Conservation (phyloP, 2,113 vertebrate species). For the Vimba vimba region DNA sequence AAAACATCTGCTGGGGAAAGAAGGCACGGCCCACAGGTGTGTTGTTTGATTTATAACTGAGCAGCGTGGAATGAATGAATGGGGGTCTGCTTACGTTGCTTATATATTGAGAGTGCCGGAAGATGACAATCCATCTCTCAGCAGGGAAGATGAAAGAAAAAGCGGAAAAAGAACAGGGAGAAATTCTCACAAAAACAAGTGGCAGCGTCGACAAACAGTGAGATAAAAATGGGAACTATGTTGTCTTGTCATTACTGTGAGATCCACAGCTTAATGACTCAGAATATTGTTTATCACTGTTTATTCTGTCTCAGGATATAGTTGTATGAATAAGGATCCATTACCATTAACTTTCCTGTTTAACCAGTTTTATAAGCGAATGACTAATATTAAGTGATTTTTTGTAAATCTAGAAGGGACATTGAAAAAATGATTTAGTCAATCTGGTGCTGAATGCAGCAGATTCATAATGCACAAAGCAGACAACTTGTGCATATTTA, state of each 20-base stretch:
- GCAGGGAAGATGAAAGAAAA: background rate
- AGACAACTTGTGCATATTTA: background rate
- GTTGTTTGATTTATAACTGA: constrained; percentile 28
- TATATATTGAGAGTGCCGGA: constrained; percentile 2
- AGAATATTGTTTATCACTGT: background rate
- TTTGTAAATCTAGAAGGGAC: background rate
- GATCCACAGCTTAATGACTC: constrained; percentile 19
- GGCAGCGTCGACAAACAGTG: background rate
- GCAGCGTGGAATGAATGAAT: background rate
- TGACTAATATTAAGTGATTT: background rate
- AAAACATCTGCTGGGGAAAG: constrained; percentile 25
- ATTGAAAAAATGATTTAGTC: background rate
- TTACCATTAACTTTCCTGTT: background rate
- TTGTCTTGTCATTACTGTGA: background rate
- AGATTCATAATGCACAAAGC: background rate
- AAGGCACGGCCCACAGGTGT: constrained; percentile 22
- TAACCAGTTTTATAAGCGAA: background rate
- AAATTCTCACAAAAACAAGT: background rate
- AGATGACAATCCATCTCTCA: constrained; percentile 27
- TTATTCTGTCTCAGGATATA: background rate
- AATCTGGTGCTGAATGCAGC: background rate
- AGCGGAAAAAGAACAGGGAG: background rate
- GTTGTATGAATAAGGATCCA: background rate
- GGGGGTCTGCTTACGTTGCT: background rate
- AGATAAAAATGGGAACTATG: background rate